Evolutionary conservation across 1,140 invertebrate species (phyloP), one percentile per base, ranked within the genome.

Genomic region (Drosophila lacteicornis): DNA sequence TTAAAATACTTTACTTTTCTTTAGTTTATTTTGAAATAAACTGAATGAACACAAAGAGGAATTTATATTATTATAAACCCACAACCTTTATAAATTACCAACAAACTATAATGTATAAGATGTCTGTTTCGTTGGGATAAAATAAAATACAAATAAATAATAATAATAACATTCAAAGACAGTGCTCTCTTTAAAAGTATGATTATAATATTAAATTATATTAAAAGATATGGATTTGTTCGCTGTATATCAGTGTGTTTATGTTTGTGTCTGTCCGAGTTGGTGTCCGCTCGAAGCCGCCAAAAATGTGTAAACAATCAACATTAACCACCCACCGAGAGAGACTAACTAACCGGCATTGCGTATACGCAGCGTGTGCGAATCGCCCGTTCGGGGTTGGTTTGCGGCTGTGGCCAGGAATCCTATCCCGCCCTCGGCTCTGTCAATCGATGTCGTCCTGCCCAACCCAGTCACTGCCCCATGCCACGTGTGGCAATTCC

Each of bases 221-320:
- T 22, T 38, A 22, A 36, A 22, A 22, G 2, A 2, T 1, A 5
- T 22, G 7, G 1, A 17, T 46, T 70, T 70, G 55, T 36, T 33
- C 13, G 11, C 40, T 25, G 49, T 68, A 43, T 70, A 68, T 33
- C n/a, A 30, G 33, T 73, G 42, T 67, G 25, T 33, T 51, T 82
- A 47, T 79, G 47, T 71, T 50, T 53, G 59, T 77, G 75, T 67
- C 75, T 75, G 70, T 51, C 22, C 4, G 22, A 25, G 22, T 25
- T 25, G 22, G 22, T 4, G 22, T 25, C 76, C 59, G 55, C 19
- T 73, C 36, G 76, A 62, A 71, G 68, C 84, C 80, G 84, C 83
- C 84, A 87, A 87, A 87, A 87, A 87, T 88, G 83, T 87, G 83
- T 83, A 87, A 83, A 88, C 83, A 87, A 87, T 87, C 84, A 82